Conservation (phyloP, 92 coral and sea anemone species). For the Umimayanthus kanabou region DNA sequence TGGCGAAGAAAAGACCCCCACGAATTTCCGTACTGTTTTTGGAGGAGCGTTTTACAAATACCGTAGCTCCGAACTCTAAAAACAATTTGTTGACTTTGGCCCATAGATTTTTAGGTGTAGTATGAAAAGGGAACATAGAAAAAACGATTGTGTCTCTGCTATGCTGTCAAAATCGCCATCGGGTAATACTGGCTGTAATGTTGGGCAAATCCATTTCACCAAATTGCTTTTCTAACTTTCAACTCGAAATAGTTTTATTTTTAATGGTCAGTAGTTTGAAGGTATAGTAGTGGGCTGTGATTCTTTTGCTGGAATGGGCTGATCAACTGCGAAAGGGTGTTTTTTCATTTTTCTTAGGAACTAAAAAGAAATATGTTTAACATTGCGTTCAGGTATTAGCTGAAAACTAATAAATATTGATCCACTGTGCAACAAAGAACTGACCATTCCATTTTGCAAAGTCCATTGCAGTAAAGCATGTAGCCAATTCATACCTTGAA, state of each 20-base stretch:
- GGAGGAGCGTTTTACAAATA: not conserved
- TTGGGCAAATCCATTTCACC: not conserved
- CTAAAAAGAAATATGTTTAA: not conserved
- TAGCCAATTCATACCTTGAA: not conserved
- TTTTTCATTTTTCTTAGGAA: not conserved
- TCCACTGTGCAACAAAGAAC: not conserved
- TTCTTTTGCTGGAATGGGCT: conserved; percentile 12
- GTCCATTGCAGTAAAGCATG: not conserved
- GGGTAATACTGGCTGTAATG: not conserved
- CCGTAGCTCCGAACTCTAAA: not conserved
- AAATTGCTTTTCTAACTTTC: not conserved
- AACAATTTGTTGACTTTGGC: not conserved
- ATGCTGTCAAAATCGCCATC: not conserved
- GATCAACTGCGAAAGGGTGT: not conserved
- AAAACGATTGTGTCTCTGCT: not conserved
- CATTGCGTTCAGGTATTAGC: not conserved
- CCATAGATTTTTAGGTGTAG: not conserved
- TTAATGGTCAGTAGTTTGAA: not conserved
- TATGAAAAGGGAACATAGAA: not conserved
- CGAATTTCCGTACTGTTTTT: not conserved
- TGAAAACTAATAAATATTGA: not conserved
- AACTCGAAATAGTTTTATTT: not conserved
- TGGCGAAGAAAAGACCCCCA: not conserved
- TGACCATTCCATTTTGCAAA: not conserved
- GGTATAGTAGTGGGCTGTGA: not conserved